Evolutionary conservation across 2,113 vertebrate genomes (phyloP), one percentile per base, ranked within the genome.

Genomic region (Rostratula benghalensis): DNA sequence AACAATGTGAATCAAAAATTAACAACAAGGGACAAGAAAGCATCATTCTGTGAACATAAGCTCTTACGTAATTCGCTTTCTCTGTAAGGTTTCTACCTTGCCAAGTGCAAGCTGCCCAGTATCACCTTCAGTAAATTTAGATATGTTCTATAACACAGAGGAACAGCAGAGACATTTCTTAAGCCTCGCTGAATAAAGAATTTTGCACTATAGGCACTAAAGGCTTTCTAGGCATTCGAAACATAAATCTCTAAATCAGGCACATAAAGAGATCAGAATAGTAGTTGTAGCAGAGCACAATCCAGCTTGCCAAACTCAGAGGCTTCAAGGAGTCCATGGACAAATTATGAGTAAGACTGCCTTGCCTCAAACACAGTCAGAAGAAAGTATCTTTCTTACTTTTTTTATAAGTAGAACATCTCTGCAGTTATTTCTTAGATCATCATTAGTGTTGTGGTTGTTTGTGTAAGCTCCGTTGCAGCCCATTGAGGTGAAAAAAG

Each of bases 1-100:
- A 76, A 43, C 17, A 74, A 23, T 0, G 0, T 28, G 3, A 21
- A 61, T 24, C 11, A 61, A 61, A 90, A 92, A 54, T 45, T 0
- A 77, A 51, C 27, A 43, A 71, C 41, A 85, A 76, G 21, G 14
- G 13, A 2, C 16, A 93, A 84, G 50, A 83, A 69, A 74, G 8
- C 5, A 60, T 31, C 3, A 41, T 46, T 75, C 37, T 43, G 6
- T 82, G 35, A 89, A 84, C 87, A 87, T 24, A 60, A 89, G 73
- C 19, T 71, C 41, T 17, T 59, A 15, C 0, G 0, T 48, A 81
- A 74, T 53, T 89, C 13, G 70, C 0, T 87, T 77, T 75, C 6
- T 50, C 35, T 64, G 11, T 51, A 71, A 43, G 12, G 3, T 43
- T 78, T 28, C 43, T 75, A 39, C 15, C 4, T 56, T 54, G 54